These are phyloP conservation scores for Axea sp. DNA, from an alignment of 2,888 invertebrate species.

Conservation along the genomic window DNA sequence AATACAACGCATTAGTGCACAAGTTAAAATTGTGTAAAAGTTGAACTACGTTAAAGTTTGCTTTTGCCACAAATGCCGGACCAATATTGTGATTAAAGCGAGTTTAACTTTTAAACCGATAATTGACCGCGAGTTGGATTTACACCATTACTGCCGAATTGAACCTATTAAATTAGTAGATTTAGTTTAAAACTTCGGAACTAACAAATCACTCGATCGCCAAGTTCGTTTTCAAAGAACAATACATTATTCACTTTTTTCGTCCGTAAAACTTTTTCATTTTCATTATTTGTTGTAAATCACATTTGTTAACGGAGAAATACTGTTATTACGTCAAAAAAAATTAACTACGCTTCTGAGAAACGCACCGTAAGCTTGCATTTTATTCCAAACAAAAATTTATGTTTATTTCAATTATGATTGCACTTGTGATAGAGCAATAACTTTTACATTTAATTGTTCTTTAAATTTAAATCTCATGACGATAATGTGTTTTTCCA, in stretches of 20 bases:
- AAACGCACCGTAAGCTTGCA: not conserved
- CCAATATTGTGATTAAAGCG: slow-evolving; percentile 56
- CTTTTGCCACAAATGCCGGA: slow-evolving; percentile 15
- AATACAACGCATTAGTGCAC: slow-evolving; percentile 22
- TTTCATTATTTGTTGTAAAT: slow-evolving; percentile 23
- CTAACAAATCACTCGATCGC: slow-evolving; percentile 44
- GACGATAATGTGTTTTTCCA: too few relatives aligned
- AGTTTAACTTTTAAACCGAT: slow-evolving; percentile 55
- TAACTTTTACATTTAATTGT: too few relatives aligned
- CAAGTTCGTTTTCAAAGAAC: slow-evolving; percentile 34
- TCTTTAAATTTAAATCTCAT: too few relatives aligned
- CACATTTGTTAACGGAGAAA: slow-evolving; percentile 1
- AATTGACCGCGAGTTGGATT: slow-evolving; percentile 56
- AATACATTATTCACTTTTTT: slow-evolving; percentile 33
- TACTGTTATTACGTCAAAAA: slow-evolving; percentile 8
- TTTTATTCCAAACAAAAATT: too few relatives aligned
- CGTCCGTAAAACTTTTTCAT: slow-evolving; percentile 10
- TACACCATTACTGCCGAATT: slow-evolving; percentile 45
- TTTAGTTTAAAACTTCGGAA: slow-evolving; percentile 42
- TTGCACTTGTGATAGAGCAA: too few relatives aligned
- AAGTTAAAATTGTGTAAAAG: slow-evolving; percentile 42
- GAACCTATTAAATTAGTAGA: slow-evolving; percentile 58
- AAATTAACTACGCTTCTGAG: slow-evolving; percentile 1
- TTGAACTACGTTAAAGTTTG: slow-evolving; percentile 31
- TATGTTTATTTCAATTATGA: too few relatives aligned